These are phyloP conservation scores for Drosophila ercepeae DNA, from an alignment of 1,140 invertebrate species.

Conservation along the genomic window DNA sequence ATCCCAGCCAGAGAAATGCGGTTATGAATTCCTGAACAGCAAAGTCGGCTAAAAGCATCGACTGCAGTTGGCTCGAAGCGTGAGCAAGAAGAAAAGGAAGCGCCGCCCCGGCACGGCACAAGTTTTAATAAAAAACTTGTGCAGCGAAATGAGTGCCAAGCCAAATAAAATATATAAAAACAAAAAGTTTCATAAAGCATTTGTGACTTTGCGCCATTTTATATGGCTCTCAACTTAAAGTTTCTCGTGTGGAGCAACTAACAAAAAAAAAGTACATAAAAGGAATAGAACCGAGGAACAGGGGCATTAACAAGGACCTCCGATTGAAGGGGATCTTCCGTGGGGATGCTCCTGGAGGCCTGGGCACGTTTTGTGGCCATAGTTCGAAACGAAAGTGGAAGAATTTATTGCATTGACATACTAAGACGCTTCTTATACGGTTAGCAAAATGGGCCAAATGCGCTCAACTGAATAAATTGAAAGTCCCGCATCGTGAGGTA, in stretches of 20 bases:
- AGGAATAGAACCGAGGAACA: not conserved
- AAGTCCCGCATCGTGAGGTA: constrained; percentile 12
- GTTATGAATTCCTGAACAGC: constrained; percentile 77
- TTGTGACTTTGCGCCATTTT: constrained; percentile 74
- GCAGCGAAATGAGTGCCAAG: constrained; percentile 52
- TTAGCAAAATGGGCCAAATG: constrained; percentile 68
- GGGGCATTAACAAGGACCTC: constrained; percentile 30
- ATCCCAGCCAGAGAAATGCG: constrained; percentile 54
- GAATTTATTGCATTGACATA: constrained; percentile 76
- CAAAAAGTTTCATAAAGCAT: constrained; percentile 77
- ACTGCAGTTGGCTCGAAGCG: constrained; percentile 32
- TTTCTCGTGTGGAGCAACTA: constrained; percentile 33
- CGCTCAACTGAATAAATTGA: constrained; percentile 56
- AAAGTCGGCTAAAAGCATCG: constrained; percentile 24
- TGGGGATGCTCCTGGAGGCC: not conserved
- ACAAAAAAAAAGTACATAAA: not conserved
- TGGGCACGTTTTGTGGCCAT: constrained; percentile 40
- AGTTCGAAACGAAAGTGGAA: constrained; percentile 48
- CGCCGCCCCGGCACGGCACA: constrained; percentile 28
- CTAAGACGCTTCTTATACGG: constrained; percentile 55
- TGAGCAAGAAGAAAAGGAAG: not conserved
- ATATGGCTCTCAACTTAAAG: constrained; percentile 70
- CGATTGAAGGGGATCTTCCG: constrained; percentile 15
- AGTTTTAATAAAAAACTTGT: constrained; percentile 78
- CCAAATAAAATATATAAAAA: constrained; percentile 66